Evolutionary conservation across 2,888 invertebrate species (phyloP).

Genomic region (Gari tellinella): DNA sequence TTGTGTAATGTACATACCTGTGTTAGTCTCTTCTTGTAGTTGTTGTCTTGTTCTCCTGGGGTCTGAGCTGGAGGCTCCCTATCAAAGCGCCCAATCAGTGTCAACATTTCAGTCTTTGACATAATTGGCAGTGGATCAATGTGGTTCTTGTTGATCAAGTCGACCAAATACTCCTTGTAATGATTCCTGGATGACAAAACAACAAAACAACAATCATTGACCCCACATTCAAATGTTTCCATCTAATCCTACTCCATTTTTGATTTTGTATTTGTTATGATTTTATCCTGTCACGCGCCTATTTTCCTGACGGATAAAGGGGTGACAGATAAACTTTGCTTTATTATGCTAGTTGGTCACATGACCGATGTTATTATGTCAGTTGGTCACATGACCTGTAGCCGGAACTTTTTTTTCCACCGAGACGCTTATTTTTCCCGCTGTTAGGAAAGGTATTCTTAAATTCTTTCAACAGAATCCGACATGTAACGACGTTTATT

Average conservation of each 20-base stretch:
- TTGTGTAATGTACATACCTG: conserved; percentile 67
- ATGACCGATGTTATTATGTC: too few species aligned
- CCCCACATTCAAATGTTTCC: neutral
- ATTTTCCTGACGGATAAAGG: too few species aligned
- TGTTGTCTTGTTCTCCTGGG: conserved; percentile 56
- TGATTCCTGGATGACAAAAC: conserved; percentile 89
- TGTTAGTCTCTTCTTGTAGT: conserved; percentile 58
- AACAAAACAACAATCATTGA: neutral
- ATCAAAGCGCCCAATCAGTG: conserved; percentile 68
- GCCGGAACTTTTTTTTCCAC: too few species aligned
- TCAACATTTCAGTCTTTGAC: conserved; percentile 89
- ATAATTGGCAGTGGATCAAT: conserved; percentile 92
- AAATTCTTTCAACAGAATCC: too few species aligned
- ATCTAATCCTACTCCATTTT: neutral
- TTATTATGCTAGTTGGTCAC: too few species aligned
- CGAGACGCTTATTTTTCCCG: too few species aligned
- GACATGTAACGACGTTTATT: too few species aligned
- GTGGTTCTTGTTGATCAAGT: conserved; percentile 89
- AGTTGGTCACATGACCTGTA: too few species aligned
- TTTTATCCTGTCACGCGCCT: too few species aligned
- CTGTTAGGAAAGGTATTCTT: too few species aligned
- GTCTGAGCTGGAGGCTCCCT: conserved; percentile 52
- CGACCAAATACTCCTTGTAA: conserved; percentile 95
- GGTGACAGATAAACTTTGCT: too few species aligned
- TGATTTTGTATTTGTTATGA: too few species aligned